Conservation (phyloP, 2,888 invertebrate species). For the Cyclophora albipunctata region DNA sequence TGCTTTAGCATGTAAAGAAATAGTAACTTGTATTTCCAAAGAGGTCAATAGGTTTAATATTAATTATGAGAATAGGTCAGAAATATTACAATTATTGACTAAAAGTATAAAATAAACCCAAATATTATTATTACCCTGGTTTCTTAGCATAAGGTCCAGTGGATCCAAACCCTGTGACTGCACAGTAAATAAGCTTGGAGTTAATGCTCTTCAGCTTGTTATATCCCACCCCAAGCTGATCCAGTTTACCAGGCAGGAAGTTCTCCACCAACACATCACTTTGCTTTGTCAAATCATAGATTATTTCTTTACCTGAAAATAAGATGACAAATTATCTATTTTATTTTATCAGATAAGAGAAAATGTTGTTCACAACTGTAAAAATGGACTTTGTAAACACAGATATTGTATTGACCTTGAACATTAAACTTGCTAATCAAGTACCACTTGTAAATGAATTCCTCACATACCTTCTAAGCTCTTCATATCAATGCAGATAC, state of each 20-base stretch:
- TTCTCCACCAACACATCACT: constrained; percentile 96
- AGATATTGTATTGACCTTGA: too few relatives aligned
- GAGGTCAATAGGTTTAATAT: background rate
- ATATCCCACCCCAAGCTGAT: constrained; percentile 86
- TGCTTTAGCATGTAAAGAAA: too few relatives aligned
- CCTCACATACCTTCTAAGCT: constrained; percentile 71
- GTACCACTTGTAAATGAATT: too few relatives aligned
- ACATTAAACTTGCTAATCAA: too few relatives aligned
- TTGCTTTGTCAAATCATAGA: constrained; percentile 82
- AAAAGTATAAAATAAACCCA: too few relatives aligned
- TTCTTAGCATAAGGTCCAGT: constrained; percentile 88
- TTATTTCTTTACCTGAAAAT: constrained; percentile 65
- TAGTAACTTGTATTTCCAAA: background rate
- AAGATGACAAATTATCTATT: background rate
- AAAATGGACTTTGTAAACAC: too few relatives aligned
- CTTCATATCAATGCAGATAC: constrained; percentile 91
- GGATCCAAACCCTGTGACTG: constrained; percentile 93
- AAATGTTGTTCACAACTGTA: too few relatives aligned
- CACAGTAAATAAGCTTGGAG: constrained; percentile 92
- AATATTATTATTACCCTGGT: constrained; percentile 77
- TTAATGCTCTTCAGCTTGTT: constrained; percentile 79
- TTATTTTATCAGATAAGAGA: too few relatives aligned
- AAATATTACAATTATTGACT: too few relatives aligned
- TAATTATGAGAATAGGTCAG: background rate
- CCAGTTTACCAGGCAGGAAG: constrained; percentile 92